phyloP scores from a whole-genome alignment of 1,140 invertebrate species.

The Drepana arcuata region DNA sequence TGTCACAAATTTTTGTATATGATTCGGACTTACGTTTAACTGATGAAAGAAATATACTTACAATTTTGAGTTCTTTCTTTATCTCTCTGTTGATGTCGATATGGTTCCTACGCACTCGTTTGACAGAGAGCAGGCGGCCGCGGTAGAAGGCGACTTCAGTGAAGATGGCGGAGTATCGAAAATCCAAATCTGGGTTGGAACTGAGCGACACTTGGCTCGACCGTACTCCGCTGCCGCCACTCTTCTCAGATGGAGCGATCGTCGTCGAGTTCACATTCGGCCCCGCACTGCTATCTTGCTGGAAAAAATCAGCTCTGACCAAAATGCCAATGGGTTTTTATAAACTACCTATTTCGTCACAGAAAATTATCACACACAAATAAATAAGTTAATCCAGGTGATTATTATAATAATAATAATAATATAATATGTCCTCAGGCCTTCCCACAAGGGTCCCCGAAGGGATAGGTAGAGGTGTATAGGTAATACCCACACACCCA shows the following conservation, averaged over 20 bases:
- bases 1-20: too few relatives aligned
- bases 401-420: too few relatives aligned
- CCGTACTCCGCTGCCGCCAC: constrained; percentile 72
- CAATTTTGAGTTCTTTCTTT: constrained; percentile 96
- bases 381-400: too few relatives aligned
- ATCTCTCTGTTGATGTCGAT: constrained; percentile 92
- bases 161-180: constrained; percentile 88
- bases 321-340: constrained; percentile 12
- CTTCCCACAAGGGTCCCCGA: too few relatives aligned
- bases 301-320: constrained; percentile 66
- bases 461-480: too few relatives aligned
- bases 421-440: too few relatives aligned
- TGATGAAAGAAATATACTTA: constrained; percentile 56
- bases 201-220: constrained; percentile 90
- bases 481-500: too few relatives aligned
- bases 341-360: background rate
- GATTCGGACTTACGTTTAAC: too few relatives aligned
- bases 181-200: constrained; percentile 88
- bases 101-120: constrained; percentile 86
- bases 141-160: constrained; percentile 92
- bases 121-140: constrained; percentile 87
- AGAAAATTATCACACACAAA: background rate
- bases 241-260: constrained; percentile 42
- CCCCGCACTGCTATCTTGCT: constrained; percentile 62
- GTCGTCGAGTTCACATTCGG: constrained; percentile 30